phyloP scores from a whole-genome alignment of 1,140 invertebrate species.

The Macrotrachela quadricornifera region DNA sequence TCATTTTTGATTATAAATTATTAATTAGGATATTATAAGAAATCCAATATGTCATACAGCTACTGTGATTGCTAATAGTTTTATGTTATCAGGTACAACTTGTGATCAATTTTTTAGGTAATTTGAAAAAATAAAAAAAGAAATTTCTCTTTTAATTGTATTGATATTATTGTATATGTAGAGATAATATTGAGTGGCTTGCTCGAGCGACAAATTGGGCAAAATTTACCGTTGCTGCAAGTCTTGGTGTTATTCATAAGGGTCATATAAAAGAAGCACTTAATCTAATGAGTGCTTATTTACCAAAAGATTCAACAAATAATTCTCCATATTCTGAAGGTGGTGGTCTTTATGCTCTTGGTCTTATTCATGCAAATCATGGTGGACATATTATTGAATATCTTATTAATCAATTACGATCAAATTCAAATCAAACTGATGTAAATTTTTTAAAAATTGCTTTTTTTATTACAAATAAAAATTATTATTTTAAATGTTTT shows the following conservation, averaged over 20 bases:
- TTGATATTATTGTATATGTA: constrained; percentile 21
- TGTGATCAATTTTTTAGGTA: constrained; percentile 65
- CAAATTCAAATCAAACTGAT: constrained; percentile 37
- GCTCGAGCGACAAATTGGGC: constrained; percentile 97
- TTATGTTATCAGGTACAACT: constrained; percentile 94
- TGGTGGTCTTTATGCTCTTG: constrained; percentile 84
- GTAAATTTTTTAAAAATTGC: constrained; percentile 11
- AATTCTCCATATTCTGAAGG: constrained; percentile 89
- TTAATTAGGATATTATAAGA: constrained; percentile 66
- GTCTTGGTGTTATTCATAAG: constrained; percentile 87
- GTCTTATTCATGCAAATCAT: constrained; percentile 95
- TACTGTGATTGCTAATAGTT: constrained; percentile 91
- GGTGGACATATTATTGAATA: constrained; percentile 79
- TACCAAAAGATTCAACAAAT: constrained; percentile 58
- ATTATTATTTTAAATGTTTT: no score
- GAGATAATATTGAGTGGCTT: constrained; percentile 95
- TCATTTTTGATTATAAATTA: background rate
- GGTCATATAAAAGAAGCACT: constrained; percentile 46
- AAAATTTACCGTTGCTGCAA: constrained; percentile 90
- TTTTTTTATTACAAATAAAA: background rate
- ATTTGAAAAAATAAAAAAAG: background rate
- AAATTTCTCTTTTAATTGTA: constrained; percentile 2
- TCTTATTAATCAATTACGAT: constrained; percentile 66
- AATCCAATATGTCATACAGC: constrained; percentile 94
- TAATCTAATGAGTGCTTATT: constrained; percentile 84